phyloP scores from a whole-genome alignment of 2,888 invertebrate genomes.

The Leptodirus hochenwartii region DNA sequence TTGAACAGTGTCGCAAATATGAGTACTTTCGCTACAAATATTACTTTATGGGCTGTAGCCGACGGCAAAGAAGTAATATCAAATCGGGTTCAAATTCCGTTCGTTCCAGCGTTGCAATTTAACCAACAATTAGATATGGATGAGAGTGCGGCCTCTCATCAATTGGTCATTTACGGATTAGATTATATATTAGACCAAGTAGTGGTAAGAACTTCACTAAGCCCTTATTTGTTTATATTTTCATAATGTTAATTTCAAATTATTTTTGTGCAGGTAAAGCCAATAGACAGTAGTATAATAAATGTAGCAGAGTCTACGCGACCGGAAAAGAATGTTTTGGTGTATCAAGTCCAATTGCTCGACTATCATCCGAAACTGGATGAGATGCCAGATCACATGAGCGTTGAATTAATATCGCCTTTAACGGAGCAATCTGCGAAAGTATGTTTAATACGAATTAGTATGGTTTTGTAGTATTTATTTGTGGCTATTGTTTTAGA shows the following conservation, averaged over 20 bases:
- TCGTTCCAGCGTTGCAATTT: no score
- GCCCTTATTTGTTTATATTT: neutral
- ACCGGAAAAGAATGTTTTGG: constrained; percentile 15
- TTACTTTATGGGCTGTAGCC: constrained; percentile 21
- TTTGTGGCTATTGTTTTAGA: constrained; percentile 4
- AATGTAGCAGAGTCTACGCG: constrained; percentile 16
- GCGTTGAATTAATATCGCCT: constrained; percentile 19
- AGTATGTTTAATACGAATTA: constrained; percentile 12
- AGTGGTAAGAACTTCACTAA: constrained; percentile 22
- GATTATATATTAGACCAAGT: constrained; percentile 36
- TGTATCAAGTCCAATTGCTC: constrained; percentile 20
- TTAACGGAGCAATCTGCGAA: constrained; percentile 21
- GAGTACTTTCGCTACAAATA: constrained; percentile 19
- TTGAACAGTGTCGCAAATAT: constrained; percentile 17
- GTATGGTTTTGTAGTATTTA: neutral
- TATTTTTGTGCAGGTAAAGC: constrained; percentile 17
- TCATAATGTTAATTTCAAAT: constrained; percentile 6
- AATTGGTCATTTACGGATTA: constrained; percentile 32
- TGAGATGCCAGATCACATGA: constrained; percentile 22
- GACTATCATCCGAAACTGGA: constrained; percentile 26
- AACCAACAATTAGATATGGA: no score
- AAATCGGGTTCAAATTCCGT: constrained; percentile 18
- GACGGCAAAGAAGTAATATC: constrained; percentile 18
- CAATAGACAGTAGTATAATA: constrained; percentile 22
- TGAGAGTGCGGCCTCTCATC: constrained; percentile 13